Evolutionary conservation across 1,140 invertebrate species (phyloP), one percentile per base, ranked within the genome.

Genomic region (Drosophila lowei): DNA sequence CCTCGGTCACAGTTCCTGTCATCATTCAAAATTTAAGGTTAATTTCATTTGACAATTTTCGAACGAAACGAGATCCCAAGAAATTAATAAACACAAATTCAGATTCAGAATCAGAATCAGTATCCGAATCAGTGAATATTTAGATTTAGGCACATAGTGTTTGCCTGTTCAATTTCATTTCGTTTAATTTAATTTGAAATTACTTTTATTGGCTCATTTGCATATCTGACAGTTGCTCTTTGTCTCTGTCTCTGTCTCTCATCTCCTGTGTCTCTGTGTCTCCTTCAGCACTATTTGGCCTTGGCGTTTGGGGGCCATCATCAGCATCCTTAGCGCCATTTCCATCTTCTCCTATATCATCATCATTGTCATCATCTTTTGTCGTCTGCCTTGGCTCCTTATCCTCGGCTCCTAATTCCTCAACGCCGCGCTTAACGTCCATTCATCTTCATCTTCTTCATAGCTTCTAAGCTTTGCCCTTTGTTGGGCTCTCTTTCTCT

Each of bases 391-490:
- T 18, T 55, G 56, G 58, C 58, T 61, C 55, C 64, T 59, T 67
- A 63, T 68, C 61, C 42, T 55, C 23, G 30, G 64, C 43, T 80
- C 67, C 77, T 81, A 86, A 86, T 86, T 88, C 78, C 70, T 88
- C 71, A 67, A 64, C 63, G 84, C 70, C 64, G 78, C 74, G 73
- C 79, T 71, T 77, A 71, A 64, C 65, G 65, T 68, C 74, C 74
- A 77, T 77, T 86, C 81, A 88, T 86, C 83, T 83, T 85, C 79
- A 83, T 83, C 74, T 78, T 42, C 60, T 34, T 57, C 70, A 61
- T 76, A 71, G 74, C 79, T 84, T 79, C 65, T 72, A 79, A 79
- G 76, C 80, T 72, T 61, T 55, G 42, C 11, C 23, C 50, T 48
- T 58, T 61, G 56, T 62, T 54, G 11, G 42, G 48, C 43, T 11